Evolutionary conservation across 2,797 vertebrate genomes (phyloP).

Genomic region (Pangasius mekongensis): DNA sequence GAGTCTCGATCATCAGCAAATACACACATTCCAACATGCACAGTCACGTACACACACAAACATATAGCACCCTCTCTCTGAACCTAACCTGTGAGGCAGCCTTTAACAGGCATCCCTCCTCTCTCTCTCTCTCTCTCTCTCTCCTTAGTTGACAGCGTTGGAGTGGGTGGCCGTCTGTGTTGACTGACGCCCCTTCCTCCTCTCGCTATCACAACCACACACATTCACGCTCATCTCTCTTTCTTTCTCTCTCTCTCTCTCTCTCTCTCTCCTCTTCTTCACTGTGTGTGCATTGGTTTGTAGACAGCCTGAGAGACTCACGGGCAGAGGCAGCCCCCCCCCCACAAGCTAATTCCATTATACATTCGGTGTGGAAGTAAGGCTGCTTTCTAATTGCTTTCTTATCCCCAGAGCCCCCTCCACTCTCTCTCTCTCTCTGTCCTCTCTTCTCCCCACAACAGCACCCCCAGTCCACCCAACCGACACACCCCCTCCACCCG

Average conservation of each 20-base stretch:
- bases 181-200: slow-evolving; percentile 41
- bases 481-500: slow-evolving; percentile 69
- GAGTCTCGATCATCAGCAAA: slow-evolving; percentile 36
- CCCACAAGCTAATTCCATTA: slow-evolving; percentile 79
- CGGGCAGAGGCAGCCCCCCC: slow-evolving; percentile 59
- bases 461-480: slow-evolving; percentile 37
- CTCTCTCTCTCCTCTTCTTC: slow-evolving; percentile 49
- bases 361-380: slow-evolving; percentile 80
- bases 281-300: slow-evolving; percentile 48
- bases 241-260: slow-evolving; percentile 29
- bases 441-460: slow-evolving; percentile 44
- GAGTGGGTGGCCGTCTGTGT: slow-evolving; percentile 49
- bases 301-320: slow-evolving; percentile 68
- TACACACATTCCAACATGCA: slow-evolving; percentile 46
- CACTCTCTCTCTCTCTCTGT: slow-evolving; percentile 44
- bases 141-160: slow-evolving; percentile 38
- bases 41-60: slow-evolving; percentile 35
- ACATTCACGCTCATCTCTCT: slow-evolving; percentile 26
- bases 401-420: slow-evolving; percentile 76
- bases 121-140: slow-evolving; percentile 32
- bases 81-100: slow-evolving; percentile 41
- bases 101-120: slow-evolving; percentile 34
- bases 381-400: slow-evolving; percentile 84
- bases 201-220: slow-evolving; percentile 37
- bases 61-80: slow-evolving; percentile 29